Conservation (phyloP, 2,113 vertebrate genomes). For the Mormoops blainvillei region DNA sequence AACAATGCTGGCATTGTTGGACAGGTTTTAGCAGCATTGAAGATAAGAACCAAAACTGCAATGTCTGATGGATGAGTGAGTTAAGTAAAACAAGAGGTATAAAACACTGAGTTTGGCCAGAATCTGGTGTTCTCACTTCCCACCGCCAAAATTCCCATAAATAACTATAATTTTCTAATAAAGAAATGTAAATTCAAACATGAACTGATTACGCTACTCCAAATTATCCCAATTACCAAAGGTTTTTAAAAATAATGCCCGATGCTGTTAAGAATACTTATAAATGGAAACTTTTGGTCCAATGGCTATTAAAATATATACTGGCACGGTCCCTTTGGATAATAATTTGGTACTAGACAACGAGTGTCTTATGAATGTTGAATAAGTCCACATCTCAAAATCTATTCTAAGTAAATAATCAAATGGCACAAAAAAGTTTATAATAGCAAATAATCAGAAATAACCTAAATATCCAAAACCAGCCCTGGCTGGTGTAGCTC, state of each 20-base stretch:
- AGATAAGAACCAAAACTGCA: conserved; percentile 95
- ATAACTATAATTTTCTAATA: neutral
- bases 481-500: no score
- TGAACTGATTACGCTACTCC: neutral
- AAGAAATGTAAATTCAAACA: conserved; percentile 3
- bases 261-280: neutral
- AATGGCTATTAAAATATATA: neutral
- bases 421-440: neutral
- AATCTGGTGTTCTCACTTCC: neutral
- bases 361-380: neutral
- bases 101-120: neutral
- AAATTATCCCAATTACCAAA: neutral
- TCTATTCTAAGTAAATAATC: neutral
- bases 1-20: conserved; percentile 97
- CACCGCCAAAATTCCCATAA: neutral
- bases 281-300: neutral
- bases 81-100: conserved; percentile 64
- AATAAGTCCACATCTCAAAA: neutral
- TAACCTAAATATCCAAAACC: neutral
- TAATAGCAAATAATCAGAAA: neutral
- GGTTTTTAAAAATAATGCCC: neutral
- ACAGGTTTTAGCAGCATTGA: conserved; percentile 95
- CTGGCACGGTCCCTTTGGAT: neutral
- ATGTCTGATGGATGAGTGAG: conserved; percentile 84
- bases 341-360: neutral